A percentile compares a stretch with the other conserved stretches of the same genome.
These are phyloP conservation scores for Aporophyla lueneburgensis DNA, from an alignment of 2,888 invertebrate genomes.

Conservation along the genomic window DNA sequence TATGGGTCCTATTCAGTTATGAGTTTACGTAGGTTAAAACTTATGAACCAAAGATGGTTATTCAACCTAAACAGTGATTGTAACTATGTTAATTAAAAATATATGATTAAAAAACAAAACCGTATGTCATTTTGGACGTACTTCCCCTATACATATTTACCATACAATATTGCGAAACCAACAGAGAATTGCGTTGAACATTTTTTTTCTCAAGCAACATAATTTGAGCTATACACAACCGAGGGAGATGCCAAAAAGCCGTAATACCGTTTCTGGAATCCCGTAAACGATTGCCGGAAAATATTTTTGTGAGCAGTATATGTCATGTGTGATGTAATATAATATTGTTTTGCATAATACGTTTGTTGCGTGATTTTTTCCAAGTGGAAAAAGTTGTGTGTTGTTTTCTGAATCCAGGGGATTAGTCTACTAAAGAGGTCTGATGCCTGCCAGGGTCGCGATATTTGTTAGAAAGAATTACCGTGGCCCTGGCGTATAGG, in stretches of 20 bases:
- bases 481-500: too few relatives aligned
- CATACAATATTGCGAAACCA: neutral
- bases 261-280: neutral
- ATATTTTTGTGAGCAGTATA: constrained; percentile 18
- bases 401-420: neutral
- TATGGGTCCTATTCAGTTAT: too few relatives aligned
- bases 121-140: too few relatives aligned
- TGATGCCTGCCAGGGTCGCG: too few relatives aligned
- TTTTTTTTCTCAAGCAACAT: neutral
- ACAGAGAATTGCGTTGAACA: neutral
- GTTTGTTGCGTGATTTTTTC: neutral
- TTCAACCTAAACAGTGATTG: too few relatives aligned
- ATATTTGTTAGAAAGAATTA: too few relatives aligned
- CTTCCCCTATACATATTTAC: too few relatives aligned
- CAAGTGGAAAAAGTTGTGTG: neutral
- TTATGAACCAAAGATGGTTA: too few relatives aligned
- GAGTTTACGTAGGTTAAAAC: too few relatives aligned
- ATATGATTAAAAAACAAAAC: too few relatives aligned
- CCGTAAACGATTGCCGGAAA: constrained; percentile 14
- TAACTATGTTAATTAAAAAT: too few relatives aligned
- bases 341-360: neutral
- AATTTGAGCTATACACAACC: constrained; percentile 21
- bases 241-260: neutral
- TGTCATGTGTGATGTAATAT: constrained; percentile 12
- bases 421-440: too few relatives aligned